These are phyloP conservation scores for Gorsachius goisagi DNA, from an alignment of 2,113 vertebrate genomes.

Conservation along the genomic window DNA sequence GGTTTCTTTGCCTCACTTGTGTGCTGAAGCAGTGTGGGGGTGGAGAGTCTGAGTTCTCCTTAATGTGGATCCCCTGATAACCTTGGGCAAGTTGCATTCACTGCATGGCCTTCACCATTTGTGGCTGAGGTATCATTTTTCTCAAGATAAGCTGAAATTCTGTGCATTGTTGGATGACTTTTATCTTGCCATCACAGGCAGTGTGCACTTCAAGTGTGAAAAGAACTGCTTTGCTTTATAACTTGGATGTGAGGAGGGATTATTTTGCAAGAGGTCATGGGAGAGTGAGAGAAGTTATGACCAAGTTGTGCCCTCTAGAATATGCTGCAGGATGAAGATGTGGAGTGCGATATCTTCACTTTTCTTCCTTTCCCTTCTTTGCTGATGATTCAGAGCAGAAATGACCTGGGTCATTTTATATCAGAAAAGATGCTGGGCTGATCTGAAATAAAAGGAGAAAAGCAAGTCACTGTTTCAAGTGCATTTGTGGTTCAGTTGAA, in stretches of 20 bases:
- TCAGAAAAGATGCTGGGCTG: conserved; percentile 40
- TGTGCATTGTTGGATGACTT: conserved; percentile 46
- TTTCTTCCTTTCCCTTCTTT: conserved; percentile 9
- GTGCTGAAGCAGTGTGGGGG: neutral
- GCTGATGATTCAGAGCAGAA: conserved; percentile 62
- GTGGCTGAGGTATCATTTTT: conserved; percentile 63
- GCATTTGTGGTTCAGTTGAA: conserved; percentile 48
- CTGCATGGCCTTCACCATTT: conserved; percentile 7
- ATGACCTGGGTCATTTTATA: conserved; percentile 43
- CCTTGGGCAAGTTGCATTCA: neutral
- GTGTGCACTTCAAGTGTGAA: neutral
- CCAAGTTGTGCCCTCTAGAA: conserved; percentile 8
- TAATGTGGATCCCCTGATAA: neutral
- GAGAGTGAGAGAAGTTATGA: conserved; percentile 55
- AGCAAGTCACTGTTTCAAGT: conserved; percentile 20
- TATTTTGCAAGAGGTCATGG: conserved; percentile 67
- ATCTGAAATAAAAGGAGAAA: conserved; percentile 46
- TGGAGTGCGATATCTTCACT: conserved; percentile 15
- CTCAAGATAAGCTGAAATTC: conserved; percentile 64
- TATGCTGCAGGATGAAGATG: conserved; percentile 10
- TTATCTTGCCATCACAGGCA: conserved; percentile 64
- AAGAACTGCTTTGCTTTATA: conserved; percentile 54
- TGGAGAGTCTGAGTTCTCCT: neutral
- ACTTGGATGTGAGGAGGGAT: conserved; percentile 24
- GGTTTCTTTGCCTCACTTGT: neutral